Conservation (phyloP, 2,113 vertebrate species). For the Tor tambroides region DNA sequence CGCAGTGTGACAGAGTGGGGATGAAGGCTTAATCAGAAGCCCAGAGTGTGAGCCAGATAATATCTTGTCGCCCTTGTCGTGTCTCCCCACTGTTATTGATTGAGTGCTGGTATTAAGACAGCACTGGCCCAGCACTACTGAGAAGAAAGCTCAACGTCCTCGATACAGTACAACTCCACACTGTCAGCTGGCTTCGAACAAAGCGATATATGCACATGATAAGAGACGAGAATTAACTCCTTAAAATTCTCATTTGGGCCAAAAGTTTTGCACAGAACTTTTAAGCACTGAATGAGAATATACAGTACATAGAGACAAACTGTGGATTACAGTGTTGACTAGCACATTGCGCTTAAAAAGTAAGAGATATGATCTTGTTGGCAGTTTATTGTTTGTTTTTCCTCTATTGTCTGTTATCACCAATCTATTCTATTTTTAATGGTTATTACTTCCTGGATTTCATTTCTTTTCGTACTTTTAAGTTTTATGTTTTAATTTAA, state of each 20-base stretch:
- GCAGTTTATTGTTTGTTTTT: no score
- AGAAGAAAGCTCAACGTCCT: conserved; percentile 21
- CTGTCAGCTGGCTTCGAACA: background rate
- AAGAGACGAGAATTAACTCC: background rate
- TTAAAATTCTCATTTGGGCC: background rate
- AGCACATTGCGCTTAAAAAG: background rate
- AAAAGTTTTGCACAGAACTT: background rate
- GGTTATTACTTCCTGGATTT: no score
- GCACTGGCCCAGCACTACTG: conserved; percentile 65
- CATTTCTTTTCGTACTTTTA: no score
- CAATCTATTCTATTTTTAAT: no score
- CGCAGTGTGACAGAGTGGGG: conserved; percentile 79
- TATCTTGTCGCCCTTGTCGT: conserved; percentile 83
- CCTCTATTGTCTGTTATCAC: no score
- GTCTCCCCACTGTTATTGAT: conserved; percentile 78
- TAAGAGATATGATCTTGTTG: no score
- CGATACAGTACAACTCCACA: background rate
- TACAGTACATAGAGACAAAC: background rate
- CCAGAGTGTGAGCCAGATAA: conserved; percentile 81
- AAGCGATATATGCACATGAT: background rate
- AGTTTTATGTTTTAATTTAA: no score
- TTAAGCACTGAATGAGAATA: background rate
- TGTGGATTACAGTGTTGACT: background rate
- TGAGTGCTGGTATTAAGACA: conserved; percentile 78
- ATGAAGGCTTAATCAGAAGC: conserved; percentile 81